A percentile compares a stretch with the other conserved stretches of the same genome.
phyloP scores from a whole-genome alignment of 2,797 vertebrate species.

The Peromyscus nudipes region DNA sequence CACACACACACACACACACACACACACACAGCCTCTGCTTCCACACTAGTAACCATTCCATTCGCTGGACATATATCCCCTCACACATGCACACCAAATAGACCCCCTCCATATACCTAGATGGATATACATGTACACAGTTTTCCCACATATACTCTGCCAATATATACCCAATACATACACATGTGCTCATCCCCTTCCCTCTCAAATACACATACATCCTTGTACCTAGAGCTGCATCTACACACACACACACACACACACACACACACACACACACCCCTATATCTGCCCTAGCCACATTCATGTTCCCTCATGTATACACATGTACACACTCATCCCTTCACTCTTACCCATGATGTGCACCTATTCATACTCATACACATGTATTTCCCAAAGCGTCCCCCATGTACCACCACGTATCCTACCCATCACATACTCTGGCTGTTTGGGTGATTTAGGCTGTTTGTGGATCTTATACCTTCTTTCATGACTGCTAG shows the following conservation, averaged over 20 bases:
- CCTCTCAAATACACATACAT: not conserved
- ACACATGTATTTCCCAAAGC: not conserved
- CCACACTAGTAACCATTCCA: not conserved
- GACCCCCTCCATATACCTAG: not conserved
- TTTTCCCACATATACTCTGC: not conserved
- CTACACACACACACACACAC: not conserved
- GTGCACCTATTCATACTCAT: not conserved
- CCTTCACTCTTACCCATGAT: not conserved
- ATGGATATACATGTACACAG: not conserved
- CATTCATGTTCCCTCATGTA: not conserved
- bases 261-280: not conserved
- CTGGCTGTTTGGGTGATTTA: not conserved
- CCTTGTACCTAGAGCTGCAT: not conserved
- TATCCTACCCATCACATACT: not conserved
- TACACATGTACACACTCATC: not conserved
- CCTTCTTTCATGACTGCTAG: conserved; percentile 12
- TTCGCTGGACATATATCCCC: not conserved
- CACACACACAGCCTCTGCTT: not conserved
- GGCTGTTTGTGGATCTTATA: not conserved
- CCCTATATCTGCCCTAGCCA: not conserved
- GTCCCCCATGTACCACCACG: not conserved
- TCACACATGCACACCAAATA: not conserved
- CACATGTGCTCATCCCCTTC: not conserved
- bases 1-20: not conserved
- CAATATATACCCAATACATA: not conserved